Percentiles rank a stretch among this genome's conserved stretches.
Evolutionary conservation across 2,888 invertebrate genomes (phyloP).

Genomic region (Lampropteryx suffumata): DNA sequence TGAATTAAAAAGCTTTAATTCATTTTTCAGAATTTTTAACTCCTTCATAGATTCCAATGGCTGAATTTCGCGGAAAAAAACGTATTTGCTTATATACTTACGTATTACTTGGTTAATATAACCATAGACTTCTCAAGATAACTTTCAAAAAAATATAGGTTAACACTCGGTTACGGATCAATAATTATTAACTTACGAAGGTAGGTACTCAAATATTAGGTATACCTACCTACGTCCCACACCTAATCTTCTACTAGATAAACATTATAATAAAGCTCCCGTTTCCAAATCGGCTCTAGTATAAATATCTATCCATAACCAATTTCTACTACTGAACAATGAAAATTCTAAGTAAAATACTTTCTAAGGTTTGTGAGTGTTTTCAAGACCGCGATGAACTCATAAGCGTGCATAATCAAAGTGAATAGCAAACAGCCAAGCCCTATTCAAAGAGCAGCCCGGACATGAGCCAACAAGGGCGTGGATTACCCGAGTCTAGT

Average conservation of each 20-base stretch:
- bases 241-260: neutral
- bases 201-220: neutral
- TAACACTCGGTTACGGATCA: neutral
- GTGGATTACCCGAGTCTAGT: slow-evolving; percentile 66
- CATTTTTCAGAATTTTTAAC: too few species aligned
- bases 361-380: slow-evolving; percentile 38
- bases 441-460: slow-evolving; percentile 53
- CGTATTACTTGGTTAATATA: too few species aligned
- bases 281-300: slow-evolving; percentile 8
- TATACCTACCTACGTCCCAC: neutral
- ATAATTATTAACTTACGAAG: neutral
- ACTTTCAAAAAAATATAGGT: too few species aligned
- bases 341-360: slow-evolving; percentile 22
- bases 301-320: slow-evolving; percentile 15
- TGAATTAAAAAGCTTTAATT: too few species aligned
- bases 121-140: too few species aligned
- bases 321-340: slow-evolving; percentile 15
- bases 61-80: too few species aligned
- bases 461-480: slow-evolving; percentile 63
- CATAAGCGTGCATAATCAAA: slow-evolving; percentile 73
- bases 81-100: too few species aligned
- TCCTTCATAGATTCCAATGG: too few species aligned
- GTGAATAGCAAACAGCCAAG: slow-evolving; percentile 69
- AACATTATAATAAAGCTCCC: slow-evolving; percentile 15
- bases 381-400: slow-evolving; percentile 50